Percentiles rank a stretch among this genome's conserved stretches.
These are phyloP conservation scores for Misgurnus mizolepis DNA, from an alignment of 2,113 vertebrate genomes.

Conservation along the genomic window DNA sequence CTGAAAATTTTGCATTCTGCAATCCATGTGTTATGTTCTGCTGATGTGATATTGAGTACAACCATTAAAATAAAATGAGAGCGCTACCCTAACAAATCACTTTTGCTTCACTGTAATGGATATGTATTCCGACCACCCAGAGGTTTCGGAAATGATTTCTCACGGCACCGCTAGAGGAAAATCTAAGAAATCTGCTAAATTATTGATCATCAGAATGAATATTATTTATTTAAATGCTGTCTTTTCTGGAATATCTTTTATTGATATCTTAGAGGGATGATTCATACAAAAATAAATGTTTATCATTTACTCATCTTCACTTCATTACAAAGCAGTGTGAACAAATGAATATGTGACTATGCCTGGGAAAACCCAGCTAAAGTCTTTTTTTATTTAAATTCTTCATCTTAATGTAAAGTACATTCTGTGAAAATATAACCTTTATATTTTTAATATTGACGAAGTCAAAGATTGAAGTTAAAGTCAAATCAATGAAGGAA, in stretches of 20 bases:
- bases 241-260: neutral
- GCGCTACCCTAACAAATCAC: neutral
- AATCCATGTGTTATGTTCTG: neutral
- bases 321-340: neutral
- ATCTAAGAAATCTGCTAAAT: neutral
- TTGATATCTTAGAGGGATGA: neutral
- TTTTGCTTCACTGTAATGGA: neutral
- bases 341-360: no score
- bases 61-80: neutral
- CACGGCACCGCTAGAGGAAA: neutral
- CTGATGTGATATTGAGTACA: constrained; percentile 13
- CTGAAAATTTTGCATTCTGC: neutral
- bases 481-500: no score
- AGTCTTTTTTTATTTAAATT: no score
- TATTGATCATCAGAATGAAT: neutral
- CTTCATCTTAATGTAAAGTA: no score
- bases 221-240: no score
- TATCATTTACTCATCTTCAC: neutral
- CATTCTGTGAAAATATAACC: no score
- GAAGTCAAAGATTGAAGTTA: no score
- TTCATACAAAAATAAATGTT: neutral
- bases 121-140: neutral
- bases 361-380: no score
- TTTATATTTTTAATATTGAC: no score
- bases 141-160: neutral